Evolutionary conservation across 1,140 invertebrate species (phyloP), one percentile per base, ranked within the genome.

Genomic region (Laodelphax striatellus): DNA sequence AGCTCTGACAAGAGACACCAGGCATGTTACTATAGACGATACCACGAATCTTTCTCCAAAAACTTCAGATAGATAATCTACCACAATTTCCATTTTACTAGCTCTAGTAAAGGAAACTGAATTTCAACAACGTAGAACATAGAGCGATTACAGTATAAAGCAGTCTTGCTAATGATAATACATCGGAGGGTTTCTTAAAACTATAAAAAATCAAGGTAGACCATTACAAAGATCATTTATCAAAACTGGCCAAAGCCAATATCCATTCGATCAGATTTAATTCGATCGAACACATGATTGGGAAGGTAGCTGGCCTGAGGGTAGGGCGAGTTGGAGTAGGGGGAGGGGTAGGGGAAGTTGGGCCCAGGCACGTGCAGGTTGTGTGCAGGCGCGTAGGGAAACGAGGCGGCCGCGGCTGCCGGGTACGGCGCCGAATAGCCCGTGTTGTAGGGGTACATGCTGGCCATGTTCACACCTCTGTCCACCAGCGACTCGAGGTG

Each of bases 201-300:
- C 50, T 54, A 60, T 52, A 19, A 19, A 54, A 44, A 54, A 50
- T 34, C 5, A 59, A 41, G 57, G 34, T 38, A 38, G 34, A 38
- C 34, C 34, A 38, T 38, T 42, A 41, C 52, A 53, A 17, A 50
- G 10, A 10, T 22, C 46, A 52, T 52, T 62, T 65, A 78, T 79
- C 76, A 81, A 71, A 80, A 81, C 60, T 76, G 75, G 65, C 78
- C 79, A 67, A 78, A 77, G 17, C 73, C 70, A 61, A 76, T 70
- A 61, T 77, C 76, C 73, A 76, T 76, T 24, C 74, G 68, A 55
- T 74, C 71, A 55, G 72, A 71, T 64, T 75, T 75, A 58, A 73
- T 71, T 43, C 73, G 65, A 57, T 74, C 74, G 55, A 73, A 67
- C 62, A 73, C 66, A 61, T 72, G 71, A 60, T 67, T 72, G 55